phyloP scores from a whole-genome alignment of 2,888 invertebrate genomes.

The Fissipunctia ypsillon region DNA sequence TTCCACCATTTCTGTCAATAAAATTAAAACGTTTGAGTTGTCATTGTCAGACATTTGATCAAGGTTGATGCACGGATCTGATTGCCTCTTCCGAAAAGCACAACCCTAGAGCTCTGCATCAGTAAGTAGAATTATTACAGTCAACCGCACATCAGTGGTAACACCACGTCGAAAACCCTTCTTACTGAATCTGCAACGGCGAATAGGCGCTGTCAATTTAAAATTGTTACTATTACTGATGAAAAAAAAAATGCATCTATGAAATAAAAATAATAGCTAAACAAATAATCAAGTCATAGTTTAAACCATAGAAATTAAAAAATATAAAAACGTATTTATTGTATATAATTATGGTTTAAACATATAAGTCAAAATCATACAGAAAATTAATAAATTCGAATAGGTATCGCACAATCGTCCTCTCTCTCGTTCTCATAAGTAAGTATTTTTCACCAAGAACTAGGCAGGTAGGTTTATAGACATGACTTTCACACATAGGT shows the following conservation, averaged over 20 bases:
- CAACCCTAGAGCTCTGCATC: background rate
- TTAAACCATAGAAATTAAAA: no score
- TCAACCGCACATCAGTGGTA: background rate
- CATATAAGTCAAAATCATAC: background rate
- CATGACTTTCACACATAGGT: background rate
- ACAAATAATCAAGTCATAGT: no score
- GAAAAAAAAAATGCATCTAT: no score
- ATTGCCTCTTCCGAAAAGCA: background rate
- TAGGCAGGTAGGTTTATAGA: background rate
- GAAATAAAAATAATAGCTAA: no score
- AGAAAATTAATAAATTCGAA: background rate
- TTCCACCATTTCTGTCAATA: conserved; percentile 19
- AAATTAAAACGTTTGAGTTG: conserved; percentile 13
- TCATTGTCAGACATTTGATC: background rate
- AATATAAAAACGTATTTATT: no score
- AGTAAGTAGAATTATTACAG: background rate
- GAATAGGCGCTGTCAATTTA: background rate
- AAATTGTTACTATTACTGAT: no score
- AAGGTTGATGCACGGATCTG: background rate
- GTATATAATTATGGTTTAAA: no score
- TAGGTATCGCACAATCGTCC: background rate
- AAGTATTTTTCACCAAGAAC: background rate
- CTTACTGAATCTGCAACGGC: background rate
- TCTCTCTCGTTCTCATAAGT: background rate
- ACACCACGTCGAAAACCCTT: no score